phyloP scores from a whole-genome alignment of 2,113 vertebrate species.

The Phyllostomus hastatus region DNA sequence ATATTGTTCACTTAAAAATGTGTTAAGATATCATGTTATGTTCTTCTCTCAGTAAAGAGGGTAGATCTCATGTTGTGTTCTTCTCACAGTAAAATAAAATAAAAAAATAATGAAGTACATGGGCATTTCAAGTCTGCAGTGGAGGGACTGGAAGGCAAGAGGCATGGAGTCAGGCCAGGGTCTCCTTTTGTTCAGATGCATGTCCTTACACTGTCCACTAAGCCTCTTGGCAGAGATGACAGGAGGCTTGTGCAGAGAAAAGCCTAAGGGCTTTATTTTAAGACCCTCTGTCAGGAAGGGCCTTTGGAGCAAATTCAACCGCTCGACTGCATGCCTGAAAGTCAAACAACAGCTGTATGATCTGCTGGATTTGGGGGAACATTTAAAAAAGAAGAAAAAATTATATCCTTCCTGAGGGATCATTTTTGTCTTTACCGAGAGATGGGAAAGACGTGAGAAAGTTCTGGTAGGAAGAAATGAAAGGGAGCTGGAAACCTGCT shows the following conservation, averaged over 20 bases:
- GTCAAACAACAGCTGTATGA: slow-evolving; percentile 71
- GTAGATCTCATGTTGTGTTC: neutral
- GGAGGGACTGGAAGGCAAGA: neutral
- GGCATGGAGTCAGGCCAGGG: neutral
- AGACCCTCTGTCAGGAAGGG: slow-evolving; percentile 78
- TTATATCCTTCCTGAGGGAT: neutral
- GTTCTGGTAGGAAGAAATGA: neutral
- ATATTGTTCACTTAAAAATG: rapidly evolving
- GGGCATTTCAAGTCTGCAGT: neutral
- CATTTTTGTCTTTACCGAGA: neutral
- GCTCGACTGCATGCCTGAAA: slow-evolving; percentile 70
- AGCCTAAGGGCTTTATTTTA: slow-evolving; percentile 77
- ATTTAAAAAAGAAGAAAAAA: slow-evolving; percentile 53
- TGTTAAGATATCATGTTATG: neutral
- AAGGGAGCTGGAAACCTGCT: neutral
- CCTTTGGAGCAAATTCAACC: slow-evolving; percentile 72
- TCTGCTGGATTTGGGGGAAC: slow-evolving; percentile 69
- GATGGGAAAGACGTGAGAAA: neutral
- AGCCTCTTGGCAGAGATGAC: slow-evolving; percentile 75
- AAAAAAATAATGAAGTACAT: neutral
- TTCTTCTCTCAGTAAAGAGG: neutral
- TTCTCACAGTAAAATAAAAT: neutral
- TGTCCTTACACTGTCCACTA: slow-evolving; percentile 61
- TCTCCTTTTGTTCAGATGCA: slow-evolving; percentile 51
- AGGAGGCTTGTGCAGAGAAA: slow-evolving; percentile 64